Percentiles rank a stretch among this genome's conserved stretches.
Conservation (phyloP, 2,888 invertebrate genomes). For the Acrobasis suavella region DNA sequence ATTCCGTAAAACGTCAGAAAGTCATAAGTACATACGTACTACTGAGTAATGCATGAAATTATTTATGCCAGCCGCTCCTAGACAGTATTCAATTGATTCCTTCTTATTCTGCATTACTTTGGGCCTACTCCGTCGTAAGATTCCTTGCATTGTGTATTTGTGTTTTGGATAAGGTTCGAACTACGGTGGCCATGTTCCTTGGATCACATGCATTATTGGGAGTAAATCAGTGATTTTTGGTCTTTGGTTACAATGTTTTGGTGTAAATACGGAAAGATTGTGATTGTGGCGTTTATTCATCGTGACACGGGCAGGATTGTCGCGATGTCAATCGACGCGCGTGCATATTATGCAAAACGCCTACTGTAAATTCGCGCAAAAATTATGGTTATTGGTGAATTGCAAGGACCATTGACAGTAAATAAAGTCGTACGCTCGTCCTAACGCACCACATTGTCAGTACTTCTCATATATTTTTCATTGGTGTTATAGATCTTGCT, state of each 20-base stretch:
- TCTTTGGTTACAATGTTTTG: slow-evolving; percentile 61
- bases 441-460: slow-evolving; percentile 73
- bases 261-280: slow-evolving; percentile 66
- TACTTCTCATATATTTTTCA: slow-evolving; percentile 73
- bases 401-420: slow-evolving; percentile 79
- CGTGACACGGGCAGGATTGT: neutral
- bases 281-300: slow-evolving; percentile 46
- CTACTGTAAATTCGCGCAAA: slow-evolving; percentile 75
- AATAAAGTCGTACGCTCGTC: slow-evolving; percentile 66
- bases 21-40: slow-evolving; percentile 80
- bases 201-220: slow-evolving; percentile 75
- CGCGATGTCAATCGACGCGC: slow-evolving; percentile 39
- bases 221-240: slow-evolving; percentile 61
- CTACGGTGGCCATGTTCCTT: slow-evolving; percentile 79
- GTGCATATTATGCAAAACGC: slow-evolving; percentile 50
- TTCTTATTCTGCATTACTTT: slow-evolving; percentile 58
- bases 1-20: slow-evolving; percentile 83
- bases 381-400: slow-evolving; percentile 74
- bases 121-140: slow-evolving; percentile 56
- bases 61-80: slow-evolving; percentile 72
- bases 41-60: slow-evolving; percentile 79
- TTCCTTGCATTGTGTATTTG: slow-evolving; percentile 71
- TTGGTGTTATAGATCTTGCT: slow-evolving; percentile 88
- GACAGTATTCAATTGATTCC: slow-evolving; percentile 70
- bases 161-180: slow-evolving; percentile 69